These are phyloP conservation scores for Proales similis DNA, from an alignment of 1,140 invertebrate species.

Conservation along the genomic window DNA sequence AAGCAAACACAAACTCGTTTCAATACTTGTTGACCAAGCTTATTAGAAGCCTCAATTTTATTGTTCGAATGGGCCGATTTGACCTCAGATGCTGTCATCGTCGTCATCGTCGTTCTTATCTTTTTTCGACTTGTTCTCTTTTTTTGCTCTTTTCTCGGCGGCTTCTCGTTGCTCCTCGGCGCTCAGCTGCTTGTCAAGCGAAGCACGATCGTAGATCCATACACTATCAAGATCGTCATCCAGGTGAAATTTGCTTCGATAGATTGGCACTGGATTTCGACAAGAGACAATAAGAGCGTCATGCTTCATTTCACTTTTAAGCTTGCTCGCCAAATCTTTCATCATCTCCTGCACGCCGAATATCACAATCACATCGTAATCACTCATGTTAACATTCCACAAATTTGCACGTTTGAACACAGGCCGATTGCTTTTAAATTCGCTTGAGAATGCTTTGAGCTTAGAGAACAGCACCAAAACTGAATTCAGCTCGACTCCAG, in stretches of 20 bases:
- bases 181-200: slow-evolving; percentile 11
- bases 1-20: too few species aligned
- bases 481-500: slow-evolving; percentile 32
- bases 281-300: slow-evolving; percentile 26
- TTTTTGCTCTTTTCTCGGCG: slow-evolving; percentile 12
- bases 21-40: too few species aligned
- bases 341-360: slow-evolving; percentile 37
- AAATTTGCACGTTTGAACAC: slow-evolving; percentile 37
- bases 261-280: slow-evolving; percentile 23
- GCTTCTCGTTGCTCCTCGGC: too few species aligned
- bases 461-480: slow-evolving; percentile 10
- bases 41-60: too few species aligned
- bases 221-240: slow-evolving; percentile 28
- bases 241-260: not conserved
- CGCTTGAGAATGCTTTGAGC: slow-evolving; percentile 15
- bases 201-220: slow-evolving; percentile 32
- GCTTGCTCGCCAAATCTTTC: slow-evolving; percentile 35
- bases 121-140: slow-evolving; percentile 4
- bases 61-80: too few species aligned
- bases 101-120: slow-evolving; percentile 29
- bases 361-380: slow-evolving; percentile 37
- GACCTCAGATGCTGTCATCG: not conserved
- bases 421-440: not conserved
- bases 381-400: slow-evolving; percentile 25
- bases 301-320: slow-evolving; percentile 26